phyloP scores from a whole-genome alignment of 37 sponge, comb jelly and placozoan genomes.

The Ephydatia muelleri region DNA sequence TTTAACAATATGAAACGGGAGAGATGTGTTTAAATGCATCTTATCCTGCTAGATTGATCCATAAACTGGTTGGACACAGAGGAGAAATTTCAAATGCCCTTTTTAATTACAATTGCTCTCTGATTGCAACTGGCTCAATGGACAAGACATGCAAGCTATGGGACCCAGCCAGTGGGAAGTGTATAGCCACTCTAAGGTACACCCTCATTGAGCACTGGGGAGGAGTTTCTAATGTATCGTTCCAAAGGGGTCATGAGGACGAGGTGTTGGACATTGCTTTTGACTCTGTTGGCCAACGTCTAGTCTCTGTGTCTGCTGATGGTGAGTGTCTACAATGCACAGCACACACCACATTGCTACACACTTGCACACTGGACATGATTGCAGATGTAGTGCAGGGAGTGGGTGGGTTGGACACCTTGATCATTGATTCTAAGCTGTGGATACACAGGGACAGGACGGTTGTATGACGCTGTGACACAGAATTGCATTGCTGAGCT shows the following conservation, averaged over 20 bases:
- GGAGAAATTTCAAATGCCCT: constrained; percentile 92
- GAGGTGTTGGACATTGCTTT: constrained; percentile 95
- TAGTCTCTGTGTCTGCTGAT: constrained; percentile 95
- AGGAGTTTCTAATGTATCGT: background rate
- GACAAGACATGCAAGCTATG: constrained; percentile 95
- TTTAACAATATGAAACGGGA: background rate
- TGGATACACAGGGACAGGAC: constrained; percentile 50
- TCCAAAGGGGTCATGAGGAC: constrained; percentile 82
- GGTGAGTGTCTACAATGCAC: constrained; percentile 20
- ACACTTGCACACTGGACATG: background rate
- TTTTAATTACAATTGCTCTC: constrained; percentile 77
- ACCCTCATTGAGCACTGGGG: background rate
- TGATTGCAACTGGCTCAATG: constrained; percentile 95
- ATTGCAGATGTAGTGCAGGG: too few species aligned
- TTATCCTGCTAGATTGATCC: constrained; percentile 27
- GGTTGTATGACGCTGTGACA: constrained; percentile 68
- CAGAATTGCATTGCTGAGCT: constrained; percentile 73
- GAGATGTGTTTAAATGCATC: background rate
- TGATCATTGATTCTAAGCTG: too few species aligned
- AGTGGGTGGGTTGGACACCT: too few species aligned
- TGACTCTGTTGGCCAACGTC: constrained; percentile 83
- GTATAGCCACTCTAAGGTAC: constrained; percentile 73
- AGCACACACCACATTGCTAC: background rate
- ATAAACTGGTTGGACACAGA: constrained; percentile 86
- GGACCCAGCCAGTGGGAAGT: constrained; percentile 75